phyloP scores from a whole-genome alignment of 2,113 vertebrate species.

The Motacilla tschutschensis region DNA sequence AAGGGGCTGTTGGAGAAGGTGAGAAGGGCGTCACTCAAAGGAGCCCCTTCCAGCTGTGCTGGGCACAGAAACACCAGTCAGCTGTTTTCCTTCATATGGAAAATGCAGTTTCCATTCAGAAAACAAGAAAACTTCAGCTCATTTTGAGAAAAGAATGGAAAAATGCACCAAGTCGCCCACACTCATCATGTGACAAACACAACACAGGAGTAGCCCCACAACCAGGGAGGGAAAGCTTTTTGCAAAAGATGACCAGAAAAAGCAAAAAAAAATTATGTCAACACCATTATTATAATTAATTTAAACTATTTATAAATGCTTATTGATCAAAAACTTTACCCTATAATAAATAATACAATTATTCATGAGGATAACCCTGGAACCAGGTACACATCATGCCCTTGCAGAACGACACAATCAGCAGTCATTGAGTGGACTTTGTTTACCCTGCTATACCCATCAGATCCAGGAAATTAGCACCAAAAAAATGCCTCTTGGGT shows the following conservation, averaged over 20 bases:
- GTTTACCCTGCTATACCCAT: accelerated
- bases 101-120: not conserved
- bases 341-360: accelerated
- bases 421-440: not conserved
- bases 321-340: not conserved
- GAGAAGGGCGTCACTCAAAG: not conserved
- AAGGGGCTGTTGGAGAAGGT: not conserved
- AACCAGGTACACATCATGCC: accelerated
- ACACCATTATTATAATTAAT: not conserved
- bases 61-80: not conserved
- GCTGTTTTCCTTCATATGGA: not conserved
- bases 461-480: not conserved
- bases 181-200: not conserved
- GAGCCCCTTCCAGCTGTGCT: not conserved
- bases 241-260: accelerated
- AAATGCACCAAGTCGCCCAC: accelerated
- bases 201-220: accelerated
- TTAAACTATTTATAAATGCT: not conserved
- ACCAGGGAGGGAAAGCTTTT: accelerated
- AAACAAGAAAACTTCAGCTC: not conserved
- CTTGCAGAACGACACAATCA: accelerated
- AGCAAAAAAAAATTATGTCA: not conserved
- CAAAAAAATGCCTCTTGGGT: not conserved
- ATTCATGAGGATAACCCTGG: not conserved
- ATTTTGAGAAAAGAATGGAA: not conserved